Evolutionary conservation across 2,797 vertebrate species (phyloP).

Genomic region (Cacajao melanocephalus): DNA sequence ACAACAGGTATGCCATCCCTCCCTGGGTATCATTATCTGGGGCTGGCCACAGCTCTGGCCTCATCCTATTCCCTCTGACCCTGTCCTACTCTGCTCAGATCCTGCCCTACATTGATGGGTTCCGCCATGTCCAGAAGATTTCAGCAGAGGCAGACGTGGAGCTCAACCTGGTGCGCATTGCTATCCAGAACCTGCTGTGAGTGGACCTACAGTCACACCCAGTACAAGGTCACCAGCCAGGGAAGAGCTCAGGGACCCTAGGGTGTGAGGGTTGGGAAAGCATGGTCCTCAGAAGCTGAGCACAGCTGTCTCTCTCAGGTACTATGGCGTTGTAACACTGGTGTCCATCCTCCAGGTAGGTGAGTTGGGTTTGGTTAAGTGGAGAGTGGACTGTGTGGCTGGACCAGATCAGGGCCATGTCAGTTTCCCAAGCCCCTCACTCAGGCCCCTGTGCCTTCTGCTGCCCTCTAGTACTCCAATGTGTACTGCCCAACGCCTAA

Average conservation of each 20-base stretch:
- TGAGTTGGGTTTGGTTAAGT: slow-evolving; percentile 29
- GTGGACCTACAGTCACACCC: slow-evolving; percentile 69
- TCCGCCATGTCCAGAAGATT: slow-evolving; percentile 97
- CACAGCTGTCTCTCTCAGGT: slow-evolving; percentile 84
- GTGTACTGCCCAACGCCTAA: slow-evolving; percentile 98
- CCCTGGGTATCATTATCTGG: not conserved
- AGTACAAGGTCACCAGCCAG: not conserved
- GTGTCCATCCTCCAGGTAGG: slow-evolving; percentile 98
- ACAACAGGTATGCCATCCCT: slow-evolving; percentile 89
- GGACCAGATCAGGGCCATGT: not conserved
- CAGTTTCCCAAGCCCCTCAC: not conserved
- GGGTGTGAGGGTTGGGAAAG: not conserved
- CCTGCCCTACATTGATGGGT: slow-evolving; percentile 95
- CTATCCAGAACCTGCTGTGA: slow-evolving; percentile 97
- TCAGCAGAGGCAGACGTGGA: slow-evolving; percentile 97
- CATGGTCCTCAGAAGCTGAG: slow-evolving; percentile 8
- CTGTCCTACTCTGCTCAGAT: slow-evolving; percentile 86
- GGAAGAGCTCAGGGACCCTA: not conserved
- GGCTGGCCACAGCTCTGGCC: not conserved
- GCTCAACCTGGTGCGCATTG: slow-evolving; percentile 97
- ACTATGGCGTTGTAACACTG: slow-evolving; percentile 95
- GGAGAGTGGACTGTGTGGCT: not conserved
- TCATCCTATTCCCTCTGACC: not conserved
- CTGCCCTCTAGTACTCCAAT: slow-evolving; percentile 92
- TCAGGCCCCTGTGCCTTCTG: slow-evolving; percentile 26